These are phyloP conservation scores for Holothuria scabra DNA, from an alignment of 53 echinoderm and acorn worm genomes.

Conservation along the genomic window DNA sequence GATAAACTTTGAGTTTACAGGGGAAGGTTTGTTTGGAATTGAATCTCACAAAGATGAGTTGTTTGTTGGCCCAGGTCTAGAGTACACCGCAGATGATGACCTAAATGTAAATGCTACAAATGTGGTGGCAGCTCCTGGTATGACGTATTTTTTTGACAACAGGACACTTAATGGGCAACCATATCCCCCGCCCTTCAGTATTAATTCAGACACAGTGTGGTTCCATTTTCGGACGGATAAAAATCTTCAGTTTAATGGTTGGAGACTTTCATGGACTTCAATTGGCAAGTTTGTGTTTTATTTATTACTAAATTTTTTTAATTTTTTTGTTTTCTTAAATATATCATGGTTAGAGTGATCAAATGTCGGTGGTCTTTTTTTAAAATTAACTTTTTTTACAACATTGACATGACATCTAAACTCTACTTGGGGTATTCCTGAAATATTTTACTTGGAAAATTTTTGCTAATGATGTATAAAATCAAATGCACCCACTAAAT, in stretches of 20 bases:
- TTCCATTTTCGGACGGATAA: slow-evolving; percentile 82
- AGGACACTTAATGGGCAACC: background rate
- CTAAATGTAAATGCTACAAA: background rate
- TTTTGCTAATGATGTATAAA: too few species aligned
- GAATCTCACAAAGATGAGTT: slow-evolving; percentile 63
- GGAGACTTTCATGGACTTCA: slow-evolving; percentile 65
- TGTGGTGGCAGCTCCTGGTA: background rate
- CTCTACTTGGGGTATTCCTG: too few species aligned
- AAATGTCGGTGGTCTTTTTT: too few species aligned
- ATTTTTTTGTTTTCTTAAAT: too few species aligned
- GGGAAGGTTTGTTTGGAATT: slow-evolving; percentile 41
- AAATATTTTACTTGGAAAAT: too few species aligned
- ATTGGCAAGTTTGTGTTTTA: slow-evolving; percentile 24
- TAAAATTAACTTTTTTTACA: too few species aligned
- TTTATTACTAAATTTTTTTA: background rate
- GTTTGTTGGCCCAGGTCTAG: slow-evolving; percentile 56
- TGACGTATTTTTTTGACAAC: slow-evolving; percentile 9
- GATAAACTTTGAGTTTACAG: slow-evolving; percentile 49
- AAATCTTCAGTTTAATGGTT: slow-evolving; percentile 73
- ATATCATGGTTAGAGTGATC: too few species aligned
- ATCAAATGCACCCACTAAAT: too few species aligned
- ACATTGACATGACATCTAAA: too few species aligned
- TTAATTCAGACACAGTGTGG: slow-evolving; percentile 69
- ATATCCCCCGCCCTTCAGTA: slow-evolving; percentile 38
- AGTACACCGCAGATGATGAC: background rate